These are phyloP conservation scores for Enoplosus armatus DNA, from an alignment of 2,797 vertebrate species.

Conservation along the genomic window DNA sequence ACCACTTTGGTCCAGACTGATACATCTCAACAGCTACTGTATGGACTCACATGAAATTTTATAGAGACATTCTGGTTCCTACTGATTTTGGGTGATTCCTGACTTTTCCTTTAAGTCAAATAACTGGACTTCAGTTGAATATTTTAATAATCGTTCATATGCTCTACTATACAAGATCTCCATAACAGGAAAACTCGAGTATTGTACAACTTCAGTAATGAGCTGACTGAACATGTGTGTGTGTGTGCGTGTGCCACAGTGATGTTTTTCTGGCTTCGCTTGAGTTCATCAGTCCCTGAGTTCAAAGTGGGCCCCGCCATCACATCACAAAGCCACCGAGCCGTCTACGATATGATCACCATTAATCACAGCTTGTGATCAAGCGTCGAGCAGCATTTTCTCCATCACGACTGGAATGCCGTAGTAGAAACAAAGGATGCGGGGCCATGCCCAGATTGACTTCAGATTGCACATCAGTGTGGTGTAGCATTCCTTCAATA, in stretches of 20 bases:
- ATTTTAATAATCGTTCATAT: neutral
- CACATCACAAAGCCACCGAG: slow-evolving; percentile 67
- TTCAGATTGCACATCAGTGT: slow-evolving; percentile 71
- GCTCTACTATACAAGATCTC: neutral
- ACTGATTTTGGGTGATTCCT: neutral
- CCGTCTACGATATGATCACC: slow-evolving; percentile 68
- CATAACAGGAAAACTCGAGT: slow-evolving; percentile 1
- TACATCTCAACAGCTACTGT: neutral
- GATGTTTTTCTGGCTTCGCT: slow-evolving; percentile 56
- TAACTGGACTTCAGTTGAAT: neutral
- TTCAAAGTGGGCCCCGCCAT: slow-evolving; percentile 69
- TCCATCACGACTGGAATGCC: slow-evolving; percentile 69
- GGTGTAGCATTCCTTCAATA: slow-evolving; percentile 37
- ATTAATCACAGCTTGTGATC: slow-evolving; percentile 78
- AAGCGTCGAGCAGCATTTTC: slow-evolving; percentile 53
- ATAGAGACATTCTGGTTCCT: neutral
- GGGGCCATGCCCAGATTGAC: slow-evolving; percentile 61
- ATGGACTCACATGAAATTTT: neutral
- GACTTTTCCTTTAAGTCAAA: neutral
- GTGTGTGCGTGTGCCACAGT: slow-evolving; percentile 28
- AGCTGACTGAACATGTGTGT: slow-evolving; percentile 32
- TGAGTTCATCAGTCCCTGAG: slow-evolving; percentile 54
- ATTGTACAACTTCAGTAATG: slow-evolving; percentile 1
- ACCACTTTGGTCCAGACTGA: neutral
- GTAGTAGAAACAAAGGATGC: slow-evolving; percentile 65